These are phyloP conservation scores for Argentina silus DNA, from an alignment of 2,797 vertebrate genomes.

Conservation along the genomic window DNA sequence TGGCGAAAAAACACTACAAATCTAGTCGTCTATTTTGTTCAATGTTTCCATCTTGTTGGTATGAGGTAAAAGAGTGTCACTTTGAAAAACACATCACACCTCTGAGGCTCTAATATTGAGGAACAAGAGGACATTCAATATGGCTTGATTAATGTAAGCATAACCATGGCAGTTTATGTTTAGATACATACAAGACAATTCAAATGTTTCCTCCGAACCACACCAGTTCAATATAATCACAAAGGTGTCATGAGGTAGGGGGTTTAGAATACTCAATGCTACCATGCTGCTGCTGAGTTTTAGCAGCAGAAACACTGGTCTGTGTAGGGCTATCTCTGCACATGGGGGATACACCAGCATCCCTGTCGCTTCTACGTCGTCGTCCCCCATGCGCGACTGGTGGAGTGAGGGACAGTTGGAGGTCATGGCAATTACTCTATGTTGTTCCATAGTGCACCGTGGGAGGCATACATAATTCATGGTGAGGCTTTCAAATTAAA, in stretches of 20 bases:
- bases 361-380: neutral
- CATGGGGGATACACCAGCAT: neutral
- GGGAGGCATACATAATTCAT: constrained; percentile 51
- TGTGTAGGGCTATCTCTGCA: neutral
- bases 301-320: neutral
- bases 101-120: neutral
- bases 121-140: neutral
- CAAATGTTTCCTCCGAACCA: too few relatives aligned
- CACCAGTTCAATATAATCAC: too few relatives aligned
- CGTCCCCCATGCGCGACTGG: constrained; percentile 1
- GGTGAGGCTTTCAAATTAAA: constrained; percentile 41
- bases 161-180: too few relatives aligned
- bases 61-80: neutral
- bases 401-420: constrained; percentile 34
- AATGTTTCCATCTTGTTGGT: neutral
- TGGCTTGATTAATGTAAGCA: too few relatives aligned
- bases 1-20: neutral
- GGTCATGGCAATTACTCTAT: constrained; percentile 48
- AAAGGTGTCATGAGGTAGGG: too few relatives aligned
- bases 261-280: too few relatives aligned
- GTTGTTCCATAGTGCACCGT: constrained; percentile 31
- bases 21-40: neutral
- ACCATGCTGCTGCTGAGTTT: neutral
- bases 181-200: too few relatives aligned
- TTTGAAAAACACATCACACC: neutral